A percentile compares a stretch with the other conserved stretches of the same genome.
phyloP scores from a whole-genome alignment of 1,140 invertebrate genomes.

The Calephelis nemesis region DNA sequence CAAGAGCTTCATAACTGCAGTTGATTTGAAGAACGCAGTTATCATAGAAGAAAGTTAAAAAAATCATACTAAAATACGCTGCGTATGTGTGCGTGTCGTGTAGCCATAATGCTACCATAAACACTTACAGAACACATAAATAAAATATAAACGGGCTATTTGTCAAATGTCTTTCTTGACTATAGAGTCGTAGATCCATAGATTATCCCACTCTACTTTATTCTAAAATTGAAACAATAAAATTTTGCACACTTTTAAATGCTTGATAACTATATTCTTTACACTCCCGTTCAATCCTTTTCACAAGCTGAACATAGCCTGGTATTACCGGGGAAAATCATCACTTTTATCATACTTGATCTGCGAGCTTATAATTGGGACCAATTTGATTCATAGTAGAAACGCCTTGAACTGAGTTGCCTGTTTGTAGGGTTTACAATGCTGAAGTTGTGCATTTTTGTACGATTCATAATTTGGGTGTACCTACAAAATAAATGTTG shows the following conservation, averaged over 20 bases:
- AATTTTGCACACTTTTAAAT: too few relatives aligned
- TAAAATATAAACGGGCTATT: too few relatives aligned
- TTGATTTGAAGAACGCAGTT: conserved; percentile 48
- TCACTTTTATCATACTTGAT: conserved; percentile 24
- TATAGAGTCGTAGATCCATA: too few relatives aligned
- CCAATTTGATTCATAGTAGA: conserved; percentile 41
- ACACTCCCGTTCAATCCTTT: too few relatives aligned
- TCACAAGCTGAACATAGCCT: too few relatives aligned
- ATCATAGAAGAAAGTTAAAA: neutral
- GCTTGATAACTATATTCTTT: too few relatives aligned
- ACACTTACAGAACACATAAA: too few relatives aligned
- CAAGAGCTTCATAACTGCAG: conserved; percentile 46
- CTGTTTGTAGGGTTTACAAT: conserved; percentile 56
- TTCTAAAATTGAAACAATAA: too few relatives aligned
- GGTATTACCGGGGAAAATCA: neutral
- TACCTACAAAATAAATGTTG: conserved; percentile 77
- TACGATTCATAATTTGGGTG: conserved; percentile 66
- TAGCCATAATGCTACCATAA: too few relatives aligned
- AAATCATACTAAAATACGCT: conserved; percentile 1
- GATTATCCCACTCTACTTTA: too few relatives aligned
- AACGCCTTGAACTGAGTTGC: conserved; percentile 13
- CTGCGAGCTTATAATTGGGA: conserved; percentile 56
- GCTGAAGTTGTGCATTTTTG: conserved; percentile 78
- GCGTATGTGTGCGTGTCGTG: conserved; percentile 15
- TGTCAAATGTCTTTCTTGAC: too few relatives aligned